Conservation (phyloP, 2,797 vertebrate genomes). For the Alosa sapidissima region DNA sequence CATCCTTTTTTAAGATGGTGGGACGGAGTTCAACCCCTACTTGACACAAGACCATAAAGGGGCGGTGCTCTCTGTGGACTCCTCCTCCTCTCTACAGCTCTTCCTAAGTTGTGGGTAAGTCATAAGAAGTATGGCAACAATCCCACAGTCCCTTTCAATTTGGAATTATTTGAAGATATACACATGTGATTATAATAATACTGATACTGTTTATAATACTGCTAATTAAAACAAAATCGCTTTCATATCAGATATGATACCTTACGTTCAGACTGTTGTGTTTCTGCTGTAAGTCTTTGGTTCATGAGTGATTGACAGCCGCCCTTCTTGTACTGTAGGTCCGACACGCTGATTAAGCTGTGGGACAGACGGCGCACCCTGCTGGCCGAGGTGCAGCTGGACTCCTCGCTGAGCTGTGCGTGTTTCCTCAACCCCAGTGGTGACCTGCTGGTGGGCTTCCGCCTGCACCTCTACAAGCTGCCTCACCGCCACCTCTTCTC, state of each 20-base stretch:
- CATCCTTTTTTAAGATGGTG: background rate
- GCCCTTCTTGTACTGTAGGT: background rate
- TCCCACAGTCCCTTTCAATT: background rate
- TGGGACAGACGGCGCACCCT: conserved; percentile 25
- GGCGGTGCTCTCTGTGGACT: conserved; percentile 22
- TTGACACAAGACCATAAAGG: conserved; percentile 9
- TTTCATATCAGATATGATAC: background rate
- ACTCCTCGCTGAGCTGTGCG: background rate
- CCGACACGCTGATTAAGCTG: background rate
- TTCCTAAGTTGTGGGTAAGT: conserved; percentile 29
- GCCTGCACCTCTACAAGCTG: conserved; percentile 5
- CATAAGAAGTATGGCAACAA: background rate
- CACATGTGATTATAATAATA: no score
- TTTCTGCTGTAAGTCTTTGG: background rate
- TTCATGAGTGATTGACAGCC: background rate
- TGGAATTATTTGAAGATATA: background rate
- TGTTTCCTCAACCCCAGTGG: conserved; percentile 24
- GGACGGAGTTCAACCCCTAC: background rate
- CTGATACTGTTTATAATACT: no score
- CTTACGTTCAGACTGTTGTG: background rate
- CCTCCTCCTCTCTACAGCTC: conserved; percentile 7
- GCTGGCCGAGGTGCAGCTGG: conserved; percentile 24
- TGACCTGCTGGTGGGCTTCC: background rate
- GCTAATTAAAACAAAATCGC: no score
- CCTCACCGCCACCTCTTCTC: background rate